A percentile compares a stretch with the other conserved stretches of the same genome.
These are phyloP conservation scores for Hylomyscus alleni DNA, from an alignment of 2,797 vertebrate species.

Conservation along the genomic window DNA sequence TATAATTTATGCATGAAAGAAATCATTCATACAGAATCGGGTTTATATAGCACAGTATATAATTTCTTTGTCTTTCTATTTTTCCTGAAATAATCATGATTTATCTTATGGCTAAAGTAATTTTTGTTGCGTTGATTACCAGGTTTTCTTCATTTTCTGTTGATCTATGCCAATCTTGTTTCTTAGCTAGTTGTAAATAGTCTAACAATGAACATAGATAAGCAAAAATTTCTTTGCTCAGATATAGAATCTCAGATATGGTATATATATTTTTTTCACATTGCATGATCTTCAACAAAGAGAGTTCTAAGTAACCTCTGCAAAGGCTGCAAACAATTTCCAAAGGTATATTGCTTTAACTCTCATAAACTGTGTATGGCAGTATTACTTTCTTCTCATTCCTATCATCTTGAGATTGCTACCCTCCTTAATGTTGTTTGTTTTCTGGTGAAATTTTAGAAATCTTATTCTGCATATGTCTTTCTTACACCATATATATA, in stretches of 20 bases:
- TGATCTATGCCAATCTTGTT: background rate
- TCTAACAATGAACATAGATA: background rate
- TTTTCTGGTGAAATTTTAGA: background rate
- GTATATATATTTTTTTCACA: background rate
- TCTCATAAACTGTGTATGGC: background rate
- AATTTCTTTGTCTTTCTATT: background rate
- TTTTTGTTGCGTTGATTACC: background rate
- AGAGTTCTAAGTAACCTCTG: background rate
- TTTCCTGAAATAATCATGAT: background rate
- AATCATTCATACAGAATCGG: no score
- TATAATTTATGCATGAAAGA: background rate
- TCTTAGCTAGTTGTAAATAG: background rate
- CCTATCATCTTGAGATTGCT: background rate
- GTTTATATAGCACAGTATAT: background rate
- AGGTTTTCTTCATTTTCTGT: background rate
- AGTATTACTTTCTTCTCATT: background rate
- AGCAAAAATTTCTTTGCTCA: background rate
- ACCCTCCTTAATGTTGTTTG: background rate
- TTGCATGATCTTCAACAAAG: background rate
- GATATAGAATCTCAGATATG: background rate
- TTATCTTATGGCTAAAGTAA: background rate
- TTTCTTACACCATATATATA: background rate
- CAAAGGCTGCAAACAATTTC: background rate
- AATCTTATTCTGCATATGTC: background rate
- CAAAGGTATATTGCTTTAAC: background rate